Percentiles rank a stretch among this genome's conserved stretches.
These are phyloP conservation scores for Anguilla marmorata DNA, from an alignment of 2,797 vertebrate genomes.

Conservation along the genomic window DNA sequence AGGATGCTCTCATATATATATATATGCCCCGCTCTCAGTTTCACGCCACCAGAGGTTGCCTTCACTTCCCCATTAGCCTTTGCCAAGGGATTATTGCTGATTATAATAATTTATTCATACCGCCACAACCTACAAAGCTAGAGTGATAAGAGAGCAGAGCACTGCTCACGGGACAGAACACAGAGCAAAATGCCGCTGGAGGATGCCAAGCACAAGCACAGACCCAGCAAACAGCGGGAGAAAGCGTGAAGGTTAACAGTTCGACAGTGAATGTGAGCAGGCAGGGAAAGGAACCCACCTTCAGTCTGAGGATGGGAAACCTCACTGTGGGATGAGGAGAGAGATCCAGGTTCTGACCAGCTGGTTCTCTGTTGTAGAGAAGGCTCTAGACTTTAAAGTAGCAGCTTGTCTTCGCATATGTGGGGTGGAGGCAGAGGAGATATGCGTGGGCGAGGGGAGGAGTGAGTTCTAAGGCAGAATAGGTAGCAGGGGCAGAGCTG, in stretches of 20 bases:
- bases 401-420: background rate
- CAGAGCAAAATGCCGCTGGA: background rate
- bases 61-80: background rate
- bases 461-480: background rate
- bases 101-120: slow-evolving; percentile 1
- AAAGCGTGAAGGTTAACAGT: background rate
- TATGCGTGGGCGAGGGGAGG: background rate
- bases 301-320: background rate
- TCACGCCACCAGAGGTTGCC: background rate
- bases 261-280: background rate
- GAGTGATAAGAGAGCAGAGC: background rate
- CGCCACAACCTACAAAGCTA: background rate
- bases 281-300: background rate
- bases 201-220: background rate
- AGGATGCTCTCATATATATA: background rate
- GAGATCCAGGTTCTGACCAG: background rate
- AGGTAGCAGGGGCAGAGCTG: background rate
- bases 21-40: background rate
- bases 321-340: background rate
- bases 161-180: background rate
- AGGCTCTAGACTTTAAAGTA: background rate
- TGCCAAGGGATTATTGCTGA: background rate
- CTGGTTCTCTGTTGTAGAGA: background rate
- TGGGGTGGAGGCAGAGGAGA: background rate
- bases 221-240: background rate